A percentile compares a stretch with the other conserved stretches of the same genome.
These are phyloP conservation scores for Xiphydria camelus DNA, from an alignment of 2,888 invertebrate species.

Conservation along the genomic window DNA sequence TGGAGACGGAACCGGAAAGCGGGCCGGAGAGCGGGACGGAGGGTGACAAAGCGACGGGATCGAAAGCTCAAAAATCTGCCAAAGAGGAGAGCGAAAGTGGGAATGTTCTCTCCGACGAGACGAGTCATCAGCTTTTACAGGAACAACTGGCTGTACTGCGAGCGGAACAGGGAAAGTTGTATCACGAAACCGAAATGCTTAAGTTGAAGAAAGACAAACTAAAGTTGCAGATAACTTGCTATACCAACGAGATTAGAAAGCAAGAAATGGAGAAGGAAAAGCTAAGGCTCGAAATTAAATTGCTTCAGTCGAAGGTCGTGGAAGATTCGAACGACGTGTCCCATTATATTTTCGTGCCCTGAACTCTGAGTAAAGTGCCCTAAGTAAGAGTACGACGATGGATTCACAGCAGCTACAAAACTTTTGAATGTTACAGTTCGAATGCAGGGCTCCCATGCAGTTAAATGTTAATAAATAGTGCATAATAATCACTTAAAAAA, in stretches of 20 bases:
- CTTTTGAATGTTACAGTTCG: no score
- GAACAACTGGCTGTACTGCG: constrained; percentile 51
- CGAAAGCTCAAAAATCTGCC: constrained; percentile 10
- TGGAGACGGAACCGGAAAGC: constrained; percentile 38
- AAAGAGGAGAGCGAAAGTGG: no score
- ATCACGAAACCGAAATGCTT: constrained; percentile 50
- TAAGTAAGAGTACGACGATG: no score
- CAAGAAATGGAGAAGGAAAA: constrained; percentile 52
- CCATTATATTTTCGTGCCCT: constrained; percentile 53
- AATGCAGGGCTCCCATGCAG: no score
- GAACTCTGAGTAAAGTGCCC: constrained; percentile 15
- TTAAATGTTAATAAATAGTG: no score
- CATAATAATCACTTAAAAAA: no score
- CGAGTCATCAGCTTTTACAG: constrained; percentile 43
- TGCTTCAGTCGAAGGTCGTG: constrained; percentile 48
- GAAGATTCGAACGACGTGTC: constrained; percentile 51
- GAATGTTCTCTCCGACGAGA: constrained; percentile 44
- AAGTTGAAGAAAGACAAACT: constrained; percentile 58
- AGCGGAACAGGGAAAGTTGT: constrained; percentile 47
- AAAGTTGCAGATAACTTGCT: constrained; percentile 49
- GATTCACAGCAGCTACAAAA: no score
- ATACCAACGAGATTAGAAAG: constrained; percentile 42
- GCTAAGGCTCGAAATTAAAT: constrained; percentile 48
- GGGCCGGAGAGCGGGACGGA: constrained; percentile 33
- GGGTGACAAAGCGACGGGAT: constrained; percentile 13